A percentile compares a stretch with the other conserved stretches of the same genome.
Evolutionary conservation across 2,113 vertebrate species (phyloP).

Genomic region (Apodemus speciosus): DNA sequence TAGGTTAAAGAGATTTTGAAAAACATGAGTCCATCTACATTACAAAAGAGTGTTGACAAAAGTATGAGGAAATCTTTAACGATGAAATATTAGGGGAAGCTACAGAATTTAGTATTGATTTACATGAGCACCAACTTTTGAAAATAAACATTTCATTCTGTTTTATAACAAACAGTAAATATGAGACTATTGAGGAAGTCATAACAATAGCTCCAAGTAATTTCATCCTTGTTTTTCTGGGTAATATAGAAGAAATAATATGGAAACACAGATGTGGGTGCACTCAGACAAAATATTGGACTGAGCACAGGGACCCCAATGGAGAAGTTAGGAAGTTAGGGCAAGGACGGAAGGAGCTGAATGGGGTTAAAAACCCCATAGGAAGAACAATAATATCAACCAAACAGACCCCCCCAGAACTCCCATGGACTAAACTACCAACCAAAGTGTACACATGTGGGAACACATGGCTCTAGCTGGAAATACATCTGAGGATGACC

Average conservation of each 20-base stretch:
- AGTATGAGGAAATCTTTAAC: neutral
- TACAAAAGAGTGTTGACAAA: neutral
- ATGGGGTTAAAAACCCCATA: too few relatives aligned
- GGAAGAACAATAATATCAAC: too few relatives aligned
- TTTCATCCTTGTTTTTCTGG: neutral
- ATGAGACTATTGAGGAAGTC: neutral
- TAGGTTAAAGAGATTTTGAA: neutral
- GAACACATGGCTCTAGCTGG: too few relatives aligned
- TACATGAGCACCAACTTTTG: neutral
- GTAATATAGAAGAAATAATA: neutral
- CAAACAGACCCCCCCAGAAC: too few relatives aligned
- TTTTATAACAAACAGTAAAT: neutral
- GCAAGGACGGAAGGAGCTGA: too few relatives aligned
- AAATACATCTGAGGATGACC: too few relatives aligned
- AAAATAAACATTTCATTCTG: neutral
- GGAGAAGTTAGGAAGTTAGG: too few relatives aligned
- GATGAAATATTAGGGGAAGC: neutral
- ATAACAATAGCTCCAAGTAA: neutral
- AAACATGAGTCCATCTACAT: neutral
- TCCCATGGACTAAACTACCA: too few relatives aligned
- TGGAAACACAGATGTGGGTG: neutral
- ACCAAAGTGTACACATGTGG: too few relatives aligned
- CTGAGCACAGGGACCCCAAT: too few relatives aligned
- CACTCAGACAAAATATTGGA: too few relatives aligned
- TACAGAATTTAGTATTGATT: neutral